Evolutionary conservation across 2,888 invertebrate genomes (phyloP), one percentile per base, ranked within the genome.

Genomic region (Drosophila mercatorum): DNA sequence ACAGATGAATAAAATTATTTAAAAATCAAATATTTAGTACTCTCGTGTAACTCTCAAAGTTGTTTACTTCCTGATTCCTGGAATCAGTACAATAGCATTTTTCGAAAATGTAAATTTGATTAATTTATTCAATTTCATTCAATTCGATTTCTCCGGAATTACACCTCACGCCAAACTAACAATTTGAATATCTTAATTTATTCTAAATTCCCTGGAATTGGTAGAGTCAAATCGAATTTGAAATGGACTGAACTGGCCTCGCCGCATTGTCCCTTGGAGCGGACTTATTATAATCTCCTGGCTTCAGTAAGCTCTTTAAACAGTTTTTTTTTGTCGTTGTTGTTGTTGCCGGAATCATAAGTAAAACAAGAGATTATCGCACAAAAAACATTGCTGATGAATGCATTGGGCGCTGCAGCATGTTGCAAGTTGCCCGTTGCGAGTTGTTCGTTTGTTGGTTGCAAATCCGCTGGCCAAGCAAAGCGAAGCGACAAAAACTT

Each of bases 401-500:
- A 70, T 66, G 44, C 60, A 58, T 34, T 12, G 47, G 31, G 26
- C n/a, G 8, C 34, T 63, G 78, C 59, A 31, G 28, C 47, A 14
- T n/a, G 31, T 49, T 31, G 31, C 49, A n/a, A 31, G 47, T 47
- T 47, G 14, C 40, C 22, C 3, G 10, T 22, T 44, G 74, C 55
- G 43, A 51, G 43, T 62, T 57, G 43, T 34, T 17, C 49, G 44
- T 65, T 65, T 41, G 53, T 17, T 31, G 68, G 70, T 65, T 75
- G 66, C 14, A 79, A 80, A 79, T 70, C 68, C 76, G 62, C 64
- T 64, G 60, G 49, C 59, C 75, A 76, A 78, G 60, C 61, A 66
- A 58, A 65, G 49, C 52, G 49, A 44, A 66, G 70, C 68, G 69
- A 75, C 78, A 83, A 84, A 82, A 89, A 88, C 68, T 84, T 89